phyloP scores from a whole-genome alignment of 2,888 invertebrate genomes.

The Lochmaea crataegi region DNA sequence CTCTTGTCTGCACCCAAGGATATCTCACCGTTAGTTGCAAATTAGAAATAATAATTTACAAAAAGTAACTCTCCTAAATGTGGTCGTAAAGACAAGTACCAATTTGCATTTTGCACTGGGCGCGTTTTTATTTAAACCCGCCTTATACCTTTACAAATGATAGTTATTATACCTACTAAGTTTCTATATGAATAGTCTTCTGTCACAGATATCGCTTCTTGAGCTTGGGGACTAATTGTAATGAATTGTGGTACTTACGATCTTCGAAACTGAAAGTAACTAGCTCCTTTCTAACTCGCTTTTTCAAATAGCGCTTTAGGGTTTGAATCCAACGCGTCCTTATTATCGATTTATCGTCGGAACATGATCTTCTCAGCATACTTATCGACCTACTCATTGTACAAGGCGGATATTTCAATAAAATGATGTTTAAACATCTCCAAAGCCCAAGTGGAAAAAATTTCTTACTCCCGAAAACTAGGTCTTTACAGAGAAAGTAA shows the following conservation, averaged over 20 bases:
- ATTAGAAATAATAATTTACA: constrained; percentile 25
- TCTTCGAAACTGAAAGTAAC: background rate
- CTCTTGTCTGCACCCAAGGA: background rate
- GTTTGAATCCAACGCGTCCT: background rate
- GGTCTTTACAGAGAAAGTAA: no score
- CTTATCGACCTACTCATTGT: background rate
- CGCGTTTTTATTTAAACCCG: constrained; percentile 26
- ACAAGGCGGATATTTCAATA: background rate
- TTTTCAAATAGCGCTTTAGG: background rate
- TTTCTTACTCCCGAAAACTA: no score
- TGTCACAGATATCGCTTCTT: constrained; percentile 8
- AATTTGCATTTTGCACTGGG: constrained; percentile 27
- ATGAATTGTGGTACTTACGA: background rate
- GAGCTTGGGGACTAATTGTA: constrained; percentile 11
- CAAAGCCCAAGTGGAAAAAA: no score
- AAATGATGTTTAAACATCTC: background rate
- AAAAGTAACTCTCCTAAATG: constrained; percentile 13
- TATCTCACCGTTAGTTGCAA: constrained; percentile 1
- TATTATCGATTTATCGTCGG: background rate
- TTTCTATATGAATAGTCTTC: constrained; percentile 6
- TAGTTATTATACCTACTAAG: constrained; percentile 23
- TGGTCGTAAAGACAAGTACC: constrained; percentile 26
- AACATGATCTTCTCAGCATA: background rate
- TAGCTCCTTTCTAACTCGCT: background rate
- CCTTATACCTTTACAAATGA: constrained; percentile 19